Evolutionary conservation across 2,797 vertebrate species (phyloP), one percentile per base, ranked within the genome.

Genomic region (Scyliorhinus canicula): DNA sequence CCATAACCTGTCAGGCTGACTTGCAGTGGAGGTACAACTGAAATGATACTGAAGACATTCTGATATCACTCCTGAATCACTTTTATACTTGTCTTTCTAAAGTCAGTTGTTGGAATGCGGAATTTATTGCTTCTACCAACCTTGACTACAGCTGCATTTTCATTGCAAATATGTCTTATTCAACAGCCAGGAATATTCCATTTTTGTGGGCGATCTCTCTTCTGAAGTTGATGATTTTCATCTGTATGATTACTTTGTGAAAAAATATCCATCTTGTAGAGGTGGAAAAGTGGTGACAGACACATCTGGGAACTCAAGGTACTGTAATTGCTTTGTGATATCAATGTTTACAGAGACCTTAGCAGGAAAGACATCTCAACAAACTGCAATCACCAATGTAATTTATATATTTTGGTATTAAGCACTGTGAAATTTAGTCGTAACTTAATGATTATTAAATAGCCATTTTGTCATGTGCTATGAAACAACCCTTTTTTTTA

Each of bases 281-380:
- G 98, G 98, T 96, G 98, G 98, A 96, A 99, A 99, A 97, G 98
- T 99, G 96, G 98, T 98, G 95, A 98, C 98, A 26, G 98, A 99
- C 96, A 97, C 98, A 95, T 98, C 98, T 14, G 98, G 98, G 95
- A 98, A 98, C 97, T 99, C 98, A 95, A 98, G 98, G 98, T 99
- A 98, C 95, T 28, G 74, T 5, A 47, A 91, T 95, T 95, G 57
- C n/a, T 26, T 11, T 44, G 60, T 91, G 60, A 57, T 57, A 88
- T 90, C 55, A 57, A 40, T 65, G 60, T 90, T 52, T 60, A 47
- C 79, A 82, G 79, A 82, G 19, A 7, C 40, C 79, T 82, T 24
- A 90, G 31, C 84, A 28, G 24, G 35, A 60, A 74, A 77, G 67
- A 57, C n/a, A 69, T 55, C 47, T 35, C 19, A 52, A 26, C 14